Evolutionary conservation across 2,113 vertebrate species (phyloP).

Genomic region (Chaetops frenatus): DNA sequence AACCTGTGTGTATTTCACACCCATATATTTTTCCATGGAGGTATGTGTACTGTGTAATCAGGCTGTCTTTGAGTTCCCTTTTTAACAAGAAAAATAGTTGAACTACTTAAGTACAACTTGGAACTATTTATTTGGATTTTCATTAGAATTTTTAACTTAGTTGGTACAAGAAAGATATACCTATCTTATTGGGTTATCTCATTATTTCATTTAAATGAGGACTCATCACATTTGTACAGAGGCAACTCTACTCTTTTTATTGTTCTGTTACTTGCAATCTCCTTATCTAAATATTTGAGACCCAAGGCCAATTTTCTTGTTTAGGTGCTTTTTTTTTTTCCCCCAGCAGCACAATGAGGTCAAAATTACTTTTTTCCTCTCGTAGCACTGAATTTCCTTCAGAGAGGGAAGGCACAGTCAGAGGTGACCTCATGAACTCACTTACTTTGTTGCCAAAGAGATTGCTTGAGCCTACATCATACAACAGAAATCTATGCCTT

Average conservation of each 20-base stretch:
- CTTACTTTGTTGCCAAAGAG: neutral
- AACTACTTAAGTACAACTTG: neutral
- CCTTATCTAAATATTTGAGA: neutral
- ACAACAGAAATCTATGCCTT: neutral
- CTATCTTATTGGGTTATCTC: neutral
- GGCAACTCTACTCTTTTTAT: neutral
- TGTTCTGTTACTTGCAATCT: neutral
- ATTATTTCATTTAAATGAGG: neutral
- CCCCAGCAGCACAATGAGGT: neutral
- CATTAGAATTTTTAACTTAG: neutral
- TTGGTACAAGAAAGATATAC: neutral
- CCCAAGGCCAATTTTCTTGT: neutral
- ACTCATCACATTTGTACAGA: neutral
- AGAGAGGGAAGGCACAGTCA: neutral
- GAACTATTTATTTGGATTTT: neutral
- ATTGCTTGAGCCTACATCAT: neutral
- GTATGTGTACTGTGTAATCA: fast-evolving
- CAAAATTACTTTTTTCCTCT: neutral
- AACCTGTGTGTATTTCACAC: neutral
- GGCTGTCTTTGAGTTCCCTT: neutral
- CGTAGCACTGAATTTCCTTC: neutral
- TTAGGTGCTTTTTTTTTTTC: fast-evolving
- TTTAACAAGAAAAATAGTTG: neutral
- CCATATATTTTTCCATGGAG: neutral
- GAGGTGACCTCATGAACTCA: neutral